Evolutionary conservation across 2,113 vertebrate genomes (phyloP).

Genomic region (Camelus bactrianus): DNA sequence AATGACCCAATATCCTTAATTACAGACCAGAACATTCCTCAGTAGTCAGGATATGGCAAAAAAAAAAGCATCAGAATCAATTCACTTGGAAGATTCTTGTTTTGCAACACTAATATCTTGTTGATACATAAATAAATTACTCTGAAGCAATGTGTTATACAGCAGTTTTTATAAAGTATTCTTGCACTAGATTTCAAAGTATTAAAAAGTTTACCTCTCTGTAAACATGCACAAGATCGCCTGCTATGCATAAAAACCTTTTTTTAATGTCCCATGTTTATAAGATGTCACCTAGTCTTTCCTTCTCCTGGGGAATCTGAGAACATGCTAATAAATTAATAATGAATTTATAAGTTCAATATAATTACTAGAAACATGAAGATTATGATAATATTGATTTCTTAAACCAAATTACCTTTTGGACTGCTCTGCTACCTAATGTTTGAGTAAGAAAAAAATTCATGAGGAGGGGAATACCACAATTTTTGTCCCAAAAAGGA

Average conservation of each 20-base stretch:
- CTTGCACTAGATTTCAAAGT: not conserved
- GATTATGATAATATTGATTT: not conserved
- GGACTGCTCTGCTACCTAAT: not conserved
- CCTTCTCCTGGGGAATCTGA: not conserved
- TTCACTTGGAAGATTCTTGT: not conserved
- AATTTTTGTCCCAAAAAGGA: not conserved
- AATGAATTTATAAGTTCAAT: not conserved
- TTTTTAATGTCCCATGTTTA: not conserved
- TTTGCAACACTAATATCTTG: not conserved
- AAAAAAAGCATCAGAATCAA: not conserved
- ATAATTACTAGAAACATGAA: conserved; percentile 9
- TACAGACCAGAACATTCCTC: not conserved
- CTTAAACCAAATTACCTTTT: conserved; percentile 14
- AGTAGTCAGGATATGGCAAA: no score
- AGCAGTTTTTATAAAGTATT: not conserved
- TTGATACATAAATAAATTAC: not conserved
- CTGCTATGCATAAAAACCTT: not conserved
- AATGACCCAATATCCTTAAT: not conserved
- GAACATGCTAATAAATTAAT: not conserved
- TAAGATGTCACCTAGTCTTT: not conserved
- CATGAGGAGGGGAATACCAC: not conserved
- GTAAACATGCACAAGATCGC: not conserved
- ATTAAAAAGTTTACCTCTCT: not conserved
- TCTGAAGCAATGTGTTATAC: not conserved
- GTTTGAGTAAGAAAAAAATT: conserved; percentile 11